A percentile compares a stretch with the other conserved stretches of the same genome.
phyloP scores from a whole-genome alignment of 2,888 invertebrate genomes.

The Drosophila aldrichi region DNA sequence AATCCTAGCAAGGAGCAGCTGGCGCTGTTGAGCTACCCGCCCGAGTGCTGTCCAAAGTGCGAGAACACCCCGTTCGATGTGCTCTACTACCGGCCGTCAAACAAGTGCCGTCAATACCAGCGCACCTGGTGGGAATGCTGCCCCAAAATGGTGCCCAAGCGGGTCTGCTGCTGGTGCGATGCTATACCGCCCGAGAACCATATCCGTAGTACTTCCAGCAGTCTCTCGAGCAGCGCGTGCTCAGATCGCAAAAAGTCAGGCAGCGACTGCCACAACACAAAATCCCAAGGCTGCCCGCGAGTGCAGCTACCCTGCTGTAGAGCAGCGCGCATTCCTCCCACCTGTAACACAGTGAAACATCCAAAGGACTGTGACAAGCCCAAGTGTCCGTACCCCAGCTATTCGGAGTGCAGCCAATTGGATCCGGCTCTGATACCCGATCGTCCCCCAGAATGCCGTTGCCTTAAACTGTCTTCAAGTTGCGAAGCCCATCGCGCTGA shows the following conservation, averaged over 20 bases:
- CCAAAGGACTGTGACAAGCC: conserved; percentile 30
- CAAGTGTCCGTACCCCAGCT: conserved; percentile 67
- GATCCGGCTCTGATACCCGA: conserved; percentile 16
- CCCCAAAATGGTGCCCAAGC: conserved; percentile 47
- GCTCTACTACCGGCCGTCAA: conserved; percentile 58
- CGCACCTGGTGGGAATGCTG: conserved; percentile 71
- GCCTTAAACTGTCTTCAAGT: background rate
- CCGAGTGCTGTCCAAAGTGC: conserved; percentile 47
- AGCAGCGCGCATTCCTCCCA: conserved; percentile 46
- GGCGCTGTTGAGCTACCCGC: conserved; percentile 20
- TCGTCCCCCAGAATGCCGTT: conserved; percentile 52
- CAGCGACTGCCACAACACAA: conserved; percentile 10
- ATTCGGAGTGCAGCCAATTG: conserved; percentile 56
- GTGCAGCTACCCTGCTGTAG: conserved; percentile 57
- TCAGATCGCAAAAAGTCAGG: background rate
- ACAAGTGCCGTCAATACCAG: conserved; percentile 49
- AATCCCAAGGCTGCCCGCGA: conserved; percentile 24
- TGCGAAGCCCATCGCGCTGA: conserved; percentile 19
- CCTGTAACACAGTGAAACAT: accelerated
- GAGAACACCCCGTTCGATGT: conserved; percentile 52
- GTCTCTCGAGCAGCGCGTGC: background rate
- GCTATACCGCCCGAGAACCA: conserved; percentile 38
- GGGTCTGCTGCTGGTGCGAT: conserved; percentile 42
- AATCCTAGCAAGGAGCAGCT: accelerated
- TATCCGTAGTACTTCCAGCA: background rate